Evolutionary conservation across 2,113 vertebrate genomes (phyloP).

Genomic region (Poeciliopsis occidentalis): DNA sequence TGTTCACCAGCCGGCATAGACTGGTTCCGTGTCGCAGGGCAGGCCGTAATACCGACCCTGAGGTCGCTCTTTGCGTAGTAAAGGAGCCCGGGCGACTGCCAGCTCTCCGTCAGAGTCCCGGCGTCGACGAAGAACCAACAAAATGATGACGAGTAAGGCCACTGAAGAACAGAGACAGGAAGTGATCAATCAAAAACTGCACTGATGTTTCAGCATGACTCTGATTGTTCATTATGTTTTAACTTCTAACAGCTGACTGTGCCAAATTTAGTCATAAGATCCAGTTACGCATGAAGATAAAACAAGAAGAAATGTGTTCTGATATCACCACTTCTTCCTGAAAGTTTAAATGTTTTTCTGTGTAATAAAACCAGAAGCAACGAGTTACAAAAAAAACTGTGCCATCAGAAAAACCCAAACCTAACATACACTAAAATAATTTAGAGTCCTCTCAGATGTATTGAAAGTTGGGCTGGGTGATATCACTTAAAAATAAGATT

Average conservation of each 20-base stretch:
- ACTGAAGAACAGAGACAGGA: slow-evolving; percentile 67
- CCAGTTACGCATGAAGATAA: not conserved
- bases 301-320: not conserved
- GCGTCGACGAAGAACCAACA: slow-evolving; percentile 75
- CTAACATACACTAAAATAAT: not conserved
- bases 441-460: not conserved
- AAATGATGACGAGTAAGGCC: slow-evolving; percentile 75
- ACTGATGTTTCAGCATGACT: slow-evolving; percentile 14
- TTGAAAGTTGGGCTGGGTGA: not conserved
- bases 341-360: no score
- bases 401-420: not conserved
- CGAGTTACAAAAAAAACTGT: no score
- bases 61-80: slow-evolving; percentile 76
- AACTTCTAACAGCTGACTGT: slow-evolving; percentile 5
- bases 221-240: slow-evolving; percentile 25
- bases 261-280: slow-evolving; percentile 1
- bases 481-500: no score
- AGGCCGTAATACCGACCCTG: slow-evolving; percentile 76
- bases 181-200: not conserved
- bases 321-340: no score
- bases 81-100: slow-evolving; percentile 69
- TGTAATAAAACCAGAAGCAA: no score
- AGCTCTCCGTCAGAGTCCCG: slow-evolving; percentile 71
- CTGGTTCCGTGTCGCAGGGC: slow-evolving; percentile 81
- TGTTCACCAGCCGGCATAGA: slow-evolving; percentile 89